Base-by-base conservation (phyloP, 2,113 vertebrate genomes). In the Pomatostomus ruficeps region DNA sequence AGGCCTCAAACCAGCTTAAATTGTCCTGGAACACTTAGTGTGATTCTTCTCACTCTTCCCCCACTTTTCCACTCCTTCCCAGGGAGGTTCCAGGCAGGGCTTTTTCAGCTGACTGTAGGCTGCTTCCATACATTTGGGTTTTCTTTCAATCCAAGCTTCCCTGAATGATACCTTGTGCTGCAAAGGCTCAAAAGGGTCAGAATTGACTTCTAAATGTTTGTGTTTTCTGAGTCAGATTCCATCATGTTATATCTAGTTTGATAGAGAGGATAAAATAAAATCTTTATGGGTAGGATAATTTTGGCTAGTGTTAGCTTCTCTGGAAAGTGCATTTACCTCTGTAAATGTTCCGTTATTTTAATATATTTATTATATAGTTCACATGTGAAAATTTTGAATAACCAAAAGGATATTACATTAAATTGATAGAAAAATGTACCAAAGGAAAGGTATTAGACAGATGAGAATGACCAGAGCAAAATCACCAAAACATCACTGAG, bases 41-140 rank as follows among this genome's bases (percentile, higher is more conserved):
- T 63, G 62, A 76, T 90, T 85, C 54, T 96, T 94, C 82, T 93
- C 85, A 76, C 82, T 91, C 67, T 85, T 94, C 79, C 38, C 31
- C 66, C 42, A 66, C n/a, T 52, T 58, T 90, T 93, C n/a, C 54
- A 58, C 42, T 73, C 4, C 1, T 88, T 97, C 29, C 59, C 26
- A n/a, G 35, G 16, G 49, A 72, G 23, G 51, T 79, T 87, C 62
- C 54, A 76, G 52, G 52, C 33, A 61, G 73, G 66, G 21, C 38
- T 87, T 85, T 85, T 66, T 51, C 58, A 40, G 55, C 31, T 91
- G 42, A 61, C 43, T 65, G 62, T 70, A 73, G 54, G 72, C 81
- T 80, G 62, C 29, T 79, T 68, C 38, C 42, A 24, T 76, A 42
- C 3, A 0, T 46, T 72, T 1, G 7, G 21, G 8, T 88, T 95